Base-by-base conservation (phyloP, 92 coral and sea anemone species). In the Parazoanthus darwini region DNA sequence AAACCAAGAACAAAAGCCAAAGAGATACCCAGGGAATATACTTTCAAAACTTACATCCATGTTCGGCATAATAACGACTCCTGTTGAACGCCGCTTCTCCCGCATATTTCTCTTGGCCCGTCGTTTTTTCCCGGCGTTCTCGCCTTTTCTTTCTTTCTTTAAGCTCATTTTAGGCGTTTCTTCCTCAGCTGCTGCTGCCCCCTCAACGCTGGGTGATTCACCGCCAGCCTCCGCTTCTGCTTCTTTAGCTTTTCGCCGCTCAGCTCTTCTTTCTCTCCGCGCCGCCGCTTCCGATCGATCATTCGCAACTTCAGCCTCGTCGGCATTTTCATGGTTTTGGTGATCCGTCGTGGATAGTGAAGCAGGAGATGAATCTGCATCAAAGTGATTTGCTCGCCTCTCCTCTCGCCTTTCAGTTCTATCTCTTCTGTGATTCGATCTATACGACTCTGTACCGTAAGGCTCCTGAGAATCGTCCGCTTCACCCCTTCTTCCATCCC, bases 31-130 rank as follows among this genome's bases (percentile, higher is more conserved):
- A 78, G 42, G 86, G 29, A 72, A 42, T 76, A 78, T 54, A 29
- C 56, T 36, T 48, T 65, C 71, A 77, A 66, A 84, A 88, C 95
- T 86, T 81, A 94, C 98, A 91, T 93, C 98, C 68, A 89, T 92
- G 81, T 94, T 93, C 85, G 99, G 98, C 99, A 97, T 97, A 42
- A 95, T 97, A 70, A 97, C 99, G 68, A 97, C 99, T 42, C 99
- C 99, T 2, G 99, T 97, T n/a, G 99, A 97, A 75, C 99, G 96
- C 39, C 99, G 97, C 86, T 95, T 97, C 82, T 97, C 99, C 14
- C 99, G 95, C 73, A 97, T 89, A 87, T 95, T 94, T 92, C 94
- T 97, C 92, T 94, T 93, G 5, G 89, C 95, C 44, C 94, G 94
- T 66, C 99, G 82, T 79, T 97, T 97, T 33, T 94, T 89, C 65